Evolutionary conservation across 2,797 vertebrate species (phyloP).

Genomic region (Synanceia verrucosa): DNA sequence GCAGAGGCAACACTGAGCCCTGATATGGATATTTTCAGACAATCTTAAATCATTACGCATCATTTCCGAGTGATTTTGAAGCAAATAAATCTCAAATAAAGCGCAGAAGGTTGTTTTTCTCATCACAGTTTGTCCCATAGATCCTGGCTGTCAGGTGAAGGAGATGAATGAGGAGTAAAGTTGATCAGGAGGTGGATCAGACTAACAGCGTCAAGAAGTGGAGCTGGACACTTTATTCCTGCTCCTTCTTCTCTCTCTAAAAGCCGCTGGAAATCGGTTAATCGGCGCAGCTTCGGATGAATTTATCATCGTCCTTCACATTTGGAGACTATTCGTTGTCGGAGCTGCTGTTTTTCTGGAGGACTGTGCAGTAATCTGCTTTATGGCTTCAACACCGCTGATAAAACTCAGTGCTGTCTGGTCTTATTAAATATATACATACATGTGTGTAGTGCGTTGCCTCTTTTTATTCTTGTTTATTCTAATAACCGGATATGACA

Average conservation of each 20-base stretch:
- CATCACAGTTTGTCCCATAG: conserved; percentile 55
- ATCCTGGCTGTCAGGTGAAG: conserved; percentile 62
- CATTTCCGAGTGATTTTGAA: conserved; percentile 35
- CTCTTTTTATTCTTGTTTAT: too few relatives aligned
- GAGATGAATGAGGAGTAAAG: conserved; percentile 44
- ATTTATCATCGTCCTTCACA: conserved; percentile 31
- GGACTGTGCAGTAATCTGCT: too few relatives aligned
- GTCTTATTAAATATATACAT: neutral
- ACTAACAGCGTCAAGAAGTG: conserved; percentile 7
- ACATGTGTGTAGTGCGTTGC: too few relatives aligned
- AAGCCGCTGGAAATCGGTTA: neutral
- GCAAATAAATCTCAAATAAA: too few relatives aligned
- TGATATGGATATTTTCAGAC: neutral
- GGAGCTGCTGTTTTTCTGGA: conserved; percentile 15
- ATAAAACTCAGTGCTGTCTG: neutral
- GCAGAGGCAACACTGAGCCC: neutral
- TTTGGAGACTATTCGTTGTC: conserved; percentile 6
- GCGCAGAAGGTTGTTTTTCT: conserved; percentile 36
- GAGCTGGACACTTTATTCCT: too few relatives aligned
- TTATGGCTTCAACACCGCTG: neutral
- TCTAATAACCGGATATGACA: neutral
- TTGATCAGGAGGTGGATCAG: conserved; percentile 28
- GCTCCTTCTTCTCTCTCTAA: neutral
- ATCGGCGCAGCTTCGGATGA: neutral
- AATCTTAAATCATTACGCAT: conserved; percentile 20